These are phyloP conservation scores for Rallus limicola DNA, from an alignment of 2,113 vertebrate species.

Conservation along the genomic window DNA sequence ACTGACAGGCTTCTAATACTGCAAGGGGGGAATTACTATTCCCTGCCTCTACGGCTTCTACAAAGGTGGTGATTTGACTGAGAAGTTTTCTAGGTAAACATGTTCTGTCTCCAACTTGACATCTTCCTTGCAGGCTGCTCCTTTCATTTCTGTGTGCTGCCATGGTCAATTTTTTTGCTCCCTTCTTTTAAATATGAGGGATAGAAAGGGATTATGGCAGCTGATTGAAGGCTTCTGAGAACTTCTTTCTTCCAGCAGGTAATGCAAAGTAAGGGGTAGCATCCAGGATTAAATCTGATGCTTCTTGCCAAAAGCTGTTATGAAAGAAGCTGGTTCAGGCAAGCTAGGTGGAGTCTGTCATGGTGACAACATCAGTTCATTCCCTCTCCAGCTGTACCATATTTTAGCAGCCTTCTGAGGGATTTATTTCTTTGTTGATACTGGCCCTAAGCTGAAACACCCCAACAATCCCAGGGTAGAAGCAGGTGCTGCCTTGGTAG, in stretches of 20 bases:
- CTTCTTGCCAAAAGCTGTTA: background rate
- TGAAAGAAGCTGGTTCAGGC: background rate
- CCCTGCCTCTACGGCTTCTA: background rate
- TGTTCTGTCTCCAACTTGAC: constrained; percentile 4
- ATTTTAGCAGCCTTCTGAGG: background rate
- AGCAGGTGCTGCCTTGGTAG: background rate
- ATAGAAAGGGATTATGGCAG: background rate
- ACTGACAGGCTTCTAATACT: background rate
- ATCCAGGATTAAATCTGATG: background rate
- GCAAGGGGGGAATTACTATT: background rate
- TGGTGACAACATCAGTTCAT: background rate
- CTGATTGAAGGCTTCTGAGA: background rate
- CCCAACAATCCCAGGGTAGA: background rate
- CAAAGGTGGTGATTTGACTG: background rate
- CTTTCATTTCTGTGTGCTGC: background rate
- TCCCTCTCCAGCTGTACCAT: background rate
- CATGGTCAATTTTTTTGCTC: background rate
- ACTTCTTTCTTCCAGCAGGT: background rate
- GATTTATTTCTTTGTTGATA: background rate
- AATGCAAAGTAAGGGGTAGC: background rate
- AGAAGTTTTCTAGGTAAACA: background rate
- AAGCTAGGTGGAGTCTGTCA: background rate
- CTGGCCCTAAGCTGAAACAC: background rate
- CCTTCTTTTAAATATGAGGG: background rate
- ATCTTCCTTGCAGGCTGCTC: background rate